phyloP scores from a whole-genome alignment of 1,140 invertebrate species.

The Adoxophyes honmai region DNA sequence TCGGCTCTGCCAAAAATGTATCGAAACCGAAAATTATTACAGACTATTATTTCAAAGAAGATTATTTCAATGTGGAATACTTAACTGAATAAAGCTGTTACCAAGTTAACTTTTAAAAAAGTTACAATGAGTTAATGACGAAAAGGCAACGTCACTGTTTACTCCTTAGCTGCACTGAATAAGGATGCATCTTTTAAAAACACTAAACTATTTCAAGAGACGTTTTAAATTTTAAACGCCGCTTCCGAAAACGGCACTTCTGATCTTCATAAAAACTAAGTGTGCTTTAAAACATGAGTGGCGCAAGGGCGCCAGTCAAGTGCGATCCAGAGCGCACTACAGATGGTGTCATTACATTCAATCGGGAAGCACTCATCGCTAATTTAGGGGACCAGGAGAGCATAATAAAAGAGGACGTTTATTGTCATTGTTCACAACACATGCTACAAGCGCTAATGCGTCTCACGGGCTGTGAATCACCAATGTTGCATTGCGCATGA shows the following conservation, averaged over 20 bases:
- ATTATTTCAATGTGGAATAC: too few relatives aligned
- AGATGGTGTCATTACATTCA: conserved; percentile 11
- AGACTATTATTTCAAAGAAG: too few relatives aligned
- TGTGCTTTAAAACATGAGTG: not conserved
- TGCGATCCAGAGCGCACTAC: not conserved
- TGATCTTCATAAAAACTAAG: not conserved
- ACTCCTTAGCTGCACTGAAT: too few relatives aligned
- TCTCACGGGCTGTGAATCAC: too few relatives aligned
- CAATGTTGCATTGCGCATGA: too few relatives aligned
- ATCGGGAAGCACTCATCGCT: conserved; percentile 8
- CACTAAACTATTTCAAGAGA: not conserved
- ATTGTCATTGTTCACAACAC: conserved; percentile 8
- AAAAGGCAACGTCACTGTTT: too few relatives aligned
- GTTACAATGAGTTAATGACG: too few relatives aligned
- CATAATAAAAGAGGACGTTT: conserved; percentile 3
- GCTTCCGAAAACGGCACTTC: conserved; percentile 7
- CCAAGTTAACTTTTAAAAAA: too few relatives aligned
- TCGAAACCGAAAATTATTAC: too few relatives aligned
- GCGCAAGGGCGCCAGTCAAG: not conserved
- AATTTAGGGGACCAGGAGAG: not conserved
- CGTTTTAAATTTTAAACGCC: not conserved
- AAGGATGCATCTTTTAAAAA: not conserved
- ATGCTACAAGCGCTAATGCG: not conserved
- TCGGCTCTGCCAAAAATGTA: too few relatives aligned
- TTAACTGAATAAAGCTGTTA: too few relatives aligned